Base-by-base conservation (phyloP, 2,797 vertebrate genomes). In the Oophaga sylvatica region DNA sequence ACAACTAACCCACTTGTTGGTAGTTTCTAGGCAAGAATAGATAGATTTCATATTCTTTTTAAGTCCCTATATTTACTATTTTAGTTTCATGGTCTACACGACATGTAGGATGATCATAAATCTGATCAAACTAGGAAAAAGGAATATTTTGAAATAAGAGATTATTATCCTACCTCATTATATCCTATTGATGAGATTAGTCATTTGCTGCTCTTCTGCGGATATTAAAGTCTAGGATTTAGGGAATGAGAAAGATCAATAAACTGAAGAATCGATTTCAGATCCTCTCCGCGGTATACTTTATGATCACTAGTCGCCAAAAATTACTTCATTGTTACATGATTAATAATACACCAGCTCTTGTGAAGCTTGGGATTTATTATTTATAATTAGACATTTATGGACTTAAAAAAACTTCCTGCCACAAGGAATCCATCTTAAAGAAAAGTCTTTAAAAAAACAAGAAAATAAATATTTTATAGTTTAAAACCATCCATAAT, bases 201-300 rank as follows among this genome's bases (percentile, higher is more conserved):
- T 71, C 29, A 9, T 19, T 71, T 71, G 13, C 5, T 15, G 29
- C 62, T 65, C 22, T 35, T 35, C 29, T 35, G 31, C 12, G 4
- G 68, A 71, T 71, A 71, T 35, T 35, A 71, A 71, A 41, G 29
- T 35, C 31, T 3, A 15, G 68, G 31, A 35, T 35, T 71, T 71
- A 35, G 68, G 68, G 68, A 71, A 35, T 71, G 68, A 71, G 17
- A 35, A 71, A 71, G 68, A 71, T 71, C 68, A 35, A 71, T 71
- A 29, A 35, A 71, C 15, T 35, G 48, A 17, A 71, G 35, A 31
- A 71, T 71, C 7, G 29, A 71, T 71, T 35, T 71, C 16, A 6
- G 8, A 73, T 73, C 17, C 70, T 35, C 31, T 45, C 31, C 10
- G 17, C 35, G 0, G 16, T 19, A 73, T 73, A 73, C 17, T 19